phyloP scores from a whole-genome alignment of 2,113 vertebrate species.

The Hyaena hyaena region DNA sequence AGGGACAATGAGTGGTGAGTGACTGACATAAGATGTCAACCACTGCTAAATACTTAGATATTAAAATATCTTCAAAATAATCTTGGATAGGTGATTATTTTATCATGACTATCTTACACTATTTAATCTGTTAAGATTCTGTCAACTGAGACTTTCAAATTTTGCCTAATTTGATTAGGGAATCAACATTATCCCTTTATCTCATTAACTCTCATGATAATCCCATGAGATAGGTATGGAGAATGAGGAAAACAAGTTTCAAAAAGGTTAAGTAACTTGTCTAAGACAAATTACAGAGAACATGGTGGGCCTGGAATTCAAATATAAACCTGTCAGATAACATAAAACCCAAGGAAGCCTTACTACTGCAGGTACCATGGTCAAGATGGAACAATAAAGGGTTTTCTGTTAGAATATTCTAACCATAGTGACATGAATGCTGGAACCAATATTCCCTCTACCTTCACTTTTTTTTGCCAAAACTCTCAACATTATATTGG shows the following conservation, averaged over 20 bases:
- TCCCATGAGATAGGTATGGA: background rate
- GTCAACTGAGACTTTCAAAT: background rate
- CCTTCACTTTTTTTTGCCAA: background rate
- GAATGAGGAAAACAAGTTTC: background rate
- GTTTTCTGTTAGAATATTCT: background rate
- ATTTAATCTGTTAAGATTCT: background rate
- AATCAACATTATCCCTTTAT: background rate
- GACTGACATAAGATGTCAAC: background rate
- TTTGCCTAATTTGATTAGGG: background rate
- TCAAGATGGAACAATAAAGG: background rate
- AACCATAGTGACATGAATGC: background rate
- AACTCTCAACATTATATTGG: background rate
- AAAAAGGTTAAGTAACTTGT: background rate
- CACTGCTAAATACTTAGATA: background rate
- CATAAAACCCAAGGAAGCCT: background rate
- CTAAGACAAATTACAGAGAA: background rate
- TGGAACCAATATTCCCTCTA: background rate
- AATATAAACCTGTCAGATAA: background rate
- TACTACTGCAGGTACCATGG: background rate
- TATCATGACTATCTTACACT: background rate
- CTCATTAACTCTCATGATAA: slow-evolving; percentile 8
- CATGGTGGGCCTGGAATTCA: background rate
- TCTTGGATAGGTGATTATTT: background rate
- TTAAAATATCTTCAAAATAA: background rate
- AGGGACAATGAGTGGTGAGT: background rate